Base-by-base conservation (phyloP, 2,113 vertebrate genomes). In the Solea senegalensis region DNA sequence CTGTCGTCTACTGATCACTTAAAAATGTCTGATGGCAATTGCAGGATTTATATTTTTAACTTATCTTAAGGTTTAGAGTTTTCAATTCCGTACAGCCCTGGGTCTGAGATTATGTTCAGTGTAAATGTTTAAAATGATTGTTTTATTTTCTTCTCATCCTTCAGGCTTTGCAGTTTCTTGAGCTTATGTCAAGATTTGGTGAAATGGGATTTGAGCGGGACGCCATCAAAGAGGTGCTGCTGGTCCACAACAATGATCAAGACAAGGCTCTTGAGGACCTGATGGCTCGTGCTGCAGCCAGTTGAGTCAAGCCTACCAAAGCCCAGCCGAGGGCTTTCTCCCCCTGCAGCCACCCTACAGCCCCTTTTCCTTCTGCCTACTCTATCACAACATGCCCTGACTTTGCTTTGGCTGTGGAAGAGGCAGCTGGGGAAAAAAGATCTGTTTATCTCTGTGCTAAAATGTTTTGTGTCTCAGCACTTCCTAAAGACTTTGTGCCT, bases 181-280 rank as follows among this genome's bases (percentile, higher is more conserved):
- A 97, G n/a, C 91, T 98, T 72, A 98, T 99, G 98, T 96, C 96
- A 68, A 96, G 96, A 80, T 99, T 99, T 89, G 95, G 97, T 49
- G 98, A 99, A 91, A 99, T 99, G 98, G 98, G 98, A 63, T 99
- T 99, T 92, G 96, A 98, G 91, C 91, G 95, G 21, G 95, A 96
- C 52, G 93, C 96, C 91, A 99, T 99, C 90, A 98, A 96, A 83
- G 97, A 99, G 78, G 98, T 95, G 78, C 93, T 99, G 82, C 82
- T 98, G 80, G 88, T 96, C 85, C 97, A 99, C 91, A 96, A 98
- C 90, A 98, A 97, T 0, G 96, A 98, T 91, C 96, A 95, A 92
- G 96, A 99, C 68, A 95, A 94, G 5, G 97, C 97, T 81, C 88
- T 99, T 91, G 98, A 99, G 93, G 97, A 96, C 90, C 93, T 99